Evolutionary conservation across 2,797 vertebrate species (phyloP), one percentile per base, ranked within the genome.

Genomic region (Lemur catta): DNA sequence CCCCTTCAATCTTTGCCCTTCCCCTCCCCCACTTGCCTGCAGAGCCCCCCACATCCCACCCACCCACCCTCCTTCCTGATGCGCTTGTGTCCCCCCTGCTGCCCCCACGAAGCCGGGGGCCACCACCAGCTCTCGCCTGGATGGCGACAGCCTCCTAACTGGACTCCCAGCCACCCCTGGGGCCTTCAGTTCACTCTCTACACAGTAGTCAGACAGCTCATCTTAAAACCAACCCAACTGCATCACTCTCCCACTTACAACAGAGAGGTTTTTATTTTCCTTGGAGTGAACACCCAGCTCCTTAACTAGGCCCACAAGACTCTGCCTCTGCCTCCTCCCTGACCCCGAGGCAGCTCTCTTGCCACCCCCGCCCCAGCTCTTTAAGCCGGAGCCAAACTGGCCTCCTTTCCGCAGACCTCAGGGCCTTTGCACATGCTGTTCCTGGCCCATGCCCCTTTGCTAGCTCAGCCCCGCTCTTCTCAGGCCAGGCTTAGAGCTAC

Each of bases 161-260:
- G 0, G 28, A 17, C 48, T 4, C 74, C 43, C 61, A 3, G 30
- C 24, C 30, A 28, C 17, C 43, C 0, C 12, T 3, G 6, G 18
- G 3, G 17, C 35, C 55, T n/a, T 18, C 20, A 20, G 15, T 4
- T 9, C 13, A 0, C 2, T 10, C 33, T 5, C 26, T 9, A 28
- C 4, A 7, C 4, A 24, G 65, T 74, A 69, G 26, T 18, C 28
- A 1, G 43, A 46, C 8, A 24, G 65, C 33, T 46, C 28, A 22
- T 30, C 30, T 7, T 30, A 41, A 63, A 63, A 7, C 38, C 48
- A 7, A 3, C 7, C 33, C 7, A 17, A 38, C 41, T 9, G 0
- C 1, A 3, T 52, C 0, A 3, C 41, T 24, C 46, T 9, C n/a
- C 28, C 4, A 9, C 11, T 2, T 17, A 0, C 0, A 9, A 12